Conservation (phyloP, 1,140 invertebrate genomes). For the Stegodyphus mimosarum region DNA sequence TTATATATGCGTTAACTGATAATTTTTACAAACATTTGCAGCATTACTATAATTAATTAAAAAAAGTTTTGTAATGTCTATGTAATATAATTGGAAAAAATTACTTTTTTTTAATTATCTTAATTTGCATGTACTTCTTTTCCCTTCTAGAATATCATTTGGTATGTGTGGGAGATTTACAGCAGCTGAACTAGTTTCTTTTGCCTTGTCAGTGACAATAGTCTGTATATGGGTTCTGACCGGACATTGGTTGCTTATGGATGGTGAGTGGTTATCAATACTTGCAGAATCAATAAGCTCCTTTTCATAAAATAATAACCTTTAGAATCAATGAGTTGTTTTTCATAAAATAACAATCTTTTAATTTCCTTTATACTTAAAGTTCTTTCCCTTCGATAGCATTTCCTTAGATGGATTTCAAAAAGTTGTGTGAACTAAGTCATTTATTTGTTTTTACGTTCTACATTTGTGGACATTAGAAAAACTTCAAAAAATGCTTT, state of each 20-base stretch:
- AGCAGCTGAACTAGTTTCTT: conserved; percentile 91
- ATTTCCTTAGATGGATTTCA: no score
- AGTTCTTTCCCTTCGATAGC: no score
- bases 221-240: conserved; percentile 97
- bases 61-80: neutral
- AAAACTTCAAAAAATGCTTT: no score
- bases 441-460: no score
- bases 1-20: no score
- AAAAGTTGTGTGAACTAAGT: no score
- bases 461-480: no score
- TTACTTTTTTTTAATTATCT: neutral
- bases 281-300: neutral
- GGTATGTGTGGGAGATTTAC: conserved; percentile 90
- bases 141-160: conserved; percentile 81
- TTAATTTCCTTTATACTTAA: no score
- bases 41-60: neutral
- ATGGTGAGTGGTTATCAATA: conserved; percentile 74
- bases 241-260: conserved; percentile 97
- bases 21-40: conserved; percentile 6
- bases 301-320: no score
- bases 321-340: no score
- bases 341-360: no score
- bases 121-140: conserved; percentile 27
- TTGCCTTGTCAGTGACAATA: conserved; percentile 90
- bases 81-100: neutral